phyloP scores from a whole-genome alignment of 2,888 invertebrate genomes.

The Hesperia comma region DNA sequence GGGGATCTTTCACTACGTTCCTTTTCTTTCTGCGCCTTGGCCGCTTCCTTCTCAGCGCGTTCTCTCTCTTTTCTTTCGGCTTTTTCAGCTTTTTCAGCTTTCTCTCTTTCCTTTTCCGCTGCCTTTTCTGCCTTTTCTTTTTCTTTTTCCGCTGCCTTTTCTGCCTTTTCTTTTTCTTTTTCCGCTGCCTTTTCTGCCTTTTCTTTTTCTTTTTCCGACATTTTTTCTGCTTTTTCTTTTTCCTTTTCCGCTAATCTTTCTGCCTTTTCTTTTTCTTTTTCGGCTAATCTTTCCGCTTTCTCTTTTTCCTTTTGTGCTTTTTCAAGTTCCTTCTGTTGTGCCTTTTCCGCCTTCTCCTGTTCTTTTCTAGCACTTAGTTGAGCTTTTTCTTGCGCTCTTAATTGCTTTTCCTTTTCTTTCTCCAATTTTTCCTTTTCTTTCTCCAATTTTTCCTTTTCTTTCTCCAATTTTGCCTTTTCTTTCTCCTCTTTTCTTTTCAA shows the following conservation, averaged over 20 bases:
- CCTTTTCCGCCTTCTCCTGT: constrained; percentile 30
- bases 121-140: constrained; percentile 34
- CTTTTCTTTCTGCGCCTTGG: constrained; percentile 20
- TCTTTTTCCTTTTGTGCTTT: constrained; percentile 34
- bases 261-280: constrained; percentile 27
- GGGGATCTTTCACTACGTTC: constrained; percentile 13
- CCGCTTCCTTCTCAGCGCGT: constrained; percentile 12
- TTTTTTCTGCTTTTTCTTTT: constrained; percentile 2
- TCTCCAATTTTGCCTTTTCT: constrained; percentile 1
- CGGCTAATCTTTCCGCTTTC: constrained; percentile 31
- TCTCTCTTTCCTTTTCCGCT: constrained; percentile 24
- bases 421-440: constrained; percentile 1
- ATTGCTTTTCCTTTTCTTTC: constrained; percentile 38
- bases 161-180: constrained; percentile 35
- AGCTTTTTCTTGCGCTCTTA: constrained; percentile 23
- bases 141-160: constrained; percentile 27
- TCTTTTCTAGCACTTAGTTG: constrained; percentile 25
- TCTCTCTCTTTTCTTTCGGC: constrained; percentile 21
- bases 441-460: constrained; percentile 38
- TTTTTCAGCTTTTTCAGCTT: constrained; percentile 21
- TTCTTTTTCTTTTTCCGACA: constrained; percentile 24
- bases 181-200: constrained; percentile 15
- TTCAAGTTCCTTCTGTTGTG: constrained; percentile 30
- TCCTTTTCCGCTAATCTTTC: constrained; percentile 8
- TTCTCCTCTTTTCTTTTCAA: constrained; percentile 9